Evolutionary conservation across 2,113 vertebrate genomes (phyloP).

Genomic region (Trogon surrucura): DNA sequence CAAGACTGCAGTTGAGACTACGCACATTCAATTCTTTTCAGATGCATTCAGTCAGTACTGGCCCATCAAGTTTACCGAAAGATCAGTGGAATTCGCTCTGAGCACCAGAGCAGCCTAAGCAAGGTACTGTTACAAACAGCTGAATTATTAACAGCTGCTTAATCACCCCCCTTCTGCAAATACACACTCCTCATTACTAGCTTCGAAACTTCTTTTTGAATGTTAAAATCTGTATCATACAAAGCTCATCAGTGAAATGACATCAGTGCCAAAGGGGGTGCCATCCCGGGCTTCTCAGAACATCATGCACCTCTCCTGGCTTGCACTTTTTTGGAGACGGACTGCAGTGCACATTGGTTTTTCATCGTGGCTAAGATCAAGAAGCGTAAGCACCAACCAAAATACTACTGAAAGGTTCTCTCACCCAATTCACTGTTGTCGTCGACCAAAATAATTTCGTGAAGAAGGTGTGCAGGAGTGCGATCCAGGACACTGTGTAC

Average conservation of each 20-base stretch:
- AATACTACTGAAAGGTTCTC: background rate
- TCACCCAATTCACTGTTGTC: slow-evolving; percentile 92
- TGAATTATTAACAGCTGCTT: background rate
- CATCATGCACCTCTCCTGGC: background rate
- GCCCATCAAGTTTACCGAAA: background rate
- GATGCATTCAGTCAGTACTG: background rate
- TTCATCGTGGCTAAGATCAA: background rate
- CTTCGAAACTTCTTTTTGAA: background rate
- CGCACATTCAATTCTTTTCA: background rate
- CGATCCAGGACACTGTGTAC: slow-evolving; percentile 92
- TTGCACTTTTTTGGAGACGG: background rate
- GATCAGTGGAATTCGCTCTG: background rate
- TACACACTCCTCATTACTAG: background rate
- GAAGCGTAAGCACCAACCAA: background rate
- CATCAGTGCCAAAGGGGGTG: background rate
- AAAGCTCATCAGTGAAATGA: background rate
- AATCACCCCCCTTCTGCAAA: background rate
- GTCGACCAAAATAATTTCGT: slow-evolving; percentile 93
- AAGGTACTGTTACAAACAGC: background rate
- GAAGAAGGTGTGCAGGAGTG: slow-evolving; percentile 85
- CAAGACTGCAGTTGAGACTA: background rate
- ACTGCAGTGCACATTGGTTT: background rate
- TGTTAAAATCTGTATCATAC: background rate
- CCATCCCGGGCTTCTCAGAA: background rate
- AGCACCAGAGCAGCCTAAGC: background rate